phyloP scores from a whole-genome alignment of 2,113 vertebrate species.

The Corythornis madagascariensis region DNA sequence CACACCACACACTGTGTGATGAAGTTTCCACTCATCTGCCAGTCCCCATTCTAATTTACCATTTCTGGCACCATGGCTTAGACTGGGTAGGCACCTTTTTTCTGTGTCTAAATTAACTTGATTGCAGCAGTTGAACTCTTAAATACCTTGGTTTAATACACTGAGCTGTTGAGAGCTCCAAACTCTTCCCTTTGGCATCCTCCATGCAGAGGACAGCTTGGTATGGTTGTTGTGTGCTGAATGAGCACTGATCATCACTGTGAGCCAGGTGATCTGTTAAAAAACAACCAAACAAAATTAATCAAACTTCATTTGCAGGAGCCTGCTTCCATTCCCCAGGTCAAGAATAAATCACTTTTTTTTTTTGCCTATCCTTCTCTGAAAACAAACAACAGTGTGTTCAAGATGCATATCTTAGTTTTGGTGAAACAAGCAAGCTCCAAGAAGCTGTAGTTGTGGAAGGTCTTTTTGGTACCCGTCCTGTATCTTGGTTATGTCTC shows the following conservation, averaged over 20 bases:
- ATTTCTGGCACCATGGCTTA: not conserved
- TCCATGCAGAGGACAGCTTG: not conserved
- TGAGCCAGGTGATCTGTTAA: not conserved
- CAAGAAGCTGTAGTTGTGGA: not conserved
- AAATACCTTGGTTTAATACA: not conserved
- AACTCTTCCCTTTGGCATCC: not conserved
- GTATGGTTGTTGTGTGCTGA: not conserved
- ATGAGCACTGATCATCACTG: not conserved
- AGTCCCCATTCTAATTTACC: not conserved
- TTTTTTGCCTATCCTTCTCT: not conserved
- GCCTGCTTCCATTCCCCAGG: not conserved
- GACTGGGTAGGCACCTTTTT: not conserved
- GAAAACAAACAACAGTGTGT: not conserved
- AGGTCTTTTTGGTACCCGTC: not conserved
- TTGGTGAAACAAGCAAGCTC: not conserved
- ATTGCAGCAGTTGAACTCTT: not conserved
- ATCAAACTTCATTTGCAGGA: not conserved
- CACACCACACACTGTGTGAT: not conserved
- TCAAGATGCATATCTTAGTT: not conserved
- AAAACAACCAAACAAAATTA: not conserved
- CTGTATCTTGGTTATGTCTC: not conserved
- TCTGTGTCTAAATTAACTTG: not conserved
- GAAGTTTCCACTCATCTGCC: not conserved
- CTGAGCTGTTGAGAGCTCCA: not conserved
- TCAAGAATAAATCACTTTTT: not conserved